Conservation (phyloP, 2,888 invertebrate genomes). For the Lasioglossum figueresi region DNA sequence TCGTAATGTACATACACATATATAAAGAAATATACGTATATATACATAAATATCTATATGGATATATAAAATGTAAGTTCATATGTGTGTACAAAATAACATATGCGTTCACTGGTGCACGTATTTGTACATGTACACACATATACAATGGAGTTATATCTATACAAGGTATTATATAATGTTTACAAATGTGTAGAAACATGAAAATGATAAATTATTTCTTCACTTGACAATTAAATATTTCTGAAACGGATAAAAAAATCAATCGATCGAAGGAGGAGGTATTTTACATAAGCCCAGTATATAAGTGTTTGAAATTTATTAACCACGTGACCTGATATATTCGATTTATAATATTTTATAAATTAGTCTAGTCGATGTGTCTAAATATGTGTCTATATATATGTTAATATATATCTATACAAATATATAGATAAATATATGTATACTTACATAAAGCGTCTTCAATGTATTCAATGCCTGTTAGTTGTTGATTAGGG, state of each 20-base stretch:
- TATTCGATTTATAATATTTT: constrained; percentile 70
- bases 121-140: constrained; percentile 55
- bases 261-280: constrained; percentile 54
- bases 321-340: constrained; percentile 75
- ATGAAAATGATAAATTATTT: constrained; percentile 64
- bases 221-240: constrained; percentile 60
- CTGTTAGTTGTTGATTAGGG: constrained; percentile 70
- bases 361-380: constrained; percentile 68
- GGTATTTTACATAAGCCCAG: constrained; percentile 74
- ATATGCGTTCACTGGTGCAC: constrained; percentile 35
- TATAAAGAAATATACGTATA: constrained; percentile 56
- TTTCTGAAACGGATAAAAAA: constrained; percentile 51
- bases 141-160: constrained; percentile 67
- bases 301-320: constrained; percentile 66
- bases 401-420: constrained; percentile 68
- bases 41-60: constrained; percentile 61
- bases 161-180: constrained; percentile 75
- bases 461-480: constrained; percentile 73
- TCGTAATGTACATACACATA: constrained; percentile 74
- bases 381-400: constrained; percentile 63
- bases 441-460: constrained; percentile 56
- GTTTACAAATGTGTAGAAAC: constrained; percentile 70
- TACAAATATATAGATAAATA: constrained; percentile 57
- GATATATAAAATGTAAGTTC: constrained; percentile 60
- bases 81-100: constrained; percentile 47